These are phyloP conservation scores for Piprites chloris DNA, from an alignment of 2,113 vertebrate species.

Conservation along the genomic window DNA sequence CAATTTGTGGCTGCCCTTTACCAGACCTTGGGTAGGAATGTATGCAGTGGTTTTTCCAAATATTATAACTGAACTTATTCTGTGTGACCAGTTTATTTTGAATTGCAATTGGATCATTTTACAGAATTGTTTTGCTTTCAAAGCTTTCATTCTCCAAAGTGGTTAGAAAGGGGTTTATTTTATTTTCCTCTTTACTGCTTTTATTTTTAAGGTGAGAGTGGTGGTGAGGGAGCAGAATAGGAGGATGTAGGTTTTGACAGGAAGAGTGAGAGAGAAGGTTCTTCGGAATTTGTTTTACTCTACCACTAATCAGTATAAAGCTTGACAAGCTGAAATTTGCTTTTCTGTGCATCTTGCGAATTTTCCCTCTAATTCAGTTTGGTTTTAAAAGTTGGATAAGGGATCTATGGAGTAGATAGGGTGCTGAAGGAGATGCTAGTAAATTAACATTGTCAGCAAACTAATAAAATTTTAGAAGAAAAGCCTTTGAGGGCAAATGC, in stretches of 20 bases:
- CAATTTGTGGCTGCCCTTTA: slow-evolving; percentile 53
- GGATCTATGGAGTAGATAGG: slow-evolving; percentile 20
- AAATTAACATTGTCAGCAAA: slow-evolving; percentile 60
- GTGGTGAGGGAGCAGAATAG: not conserved
- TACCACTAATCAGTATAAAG: slow-evolving; percentile 30
- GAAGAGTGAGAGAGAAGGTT: slow-evolving; percentile 16
- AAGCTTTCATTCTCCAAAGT: not conserved
- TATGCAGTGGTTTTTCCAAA: slow-evolving; percentile 50
- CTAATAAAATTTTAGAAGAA: slow-evolving; percentile 60
- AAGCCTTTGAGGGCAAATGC: slow-evolving; percentile 25
- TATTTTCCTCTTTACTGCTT: slow-evolving; percentile 33
- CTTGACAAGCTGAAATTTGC: slow-evolving; percentile 54
- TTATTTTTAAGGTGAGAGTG: slow-evolving; percentile 37
- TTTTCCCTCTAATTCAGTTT: slow-evolving; percentile 52
- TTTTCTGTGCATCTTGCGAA: slow-evolving; percentile 48
- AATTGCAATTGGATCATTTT: slow-evolving; percentile 37
- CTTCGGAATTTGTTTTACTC: slow-evolving; percentile 47
- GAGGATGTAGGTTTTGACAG: not conserved
- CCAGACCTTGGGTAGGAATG: slow-evolving; percentile 1
- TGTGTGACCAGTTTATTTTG: not conserved
- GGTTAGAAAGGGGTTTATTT: slow-evolving; percentile 10
- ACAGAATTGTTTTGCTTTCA: slow-evolving; percentile 54
- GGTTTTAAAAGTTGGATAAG: slow-evolving; percentile 60
- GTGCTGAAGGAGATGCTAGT: slow-evolving; percentile 46
- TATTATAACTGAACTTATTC: slow-evolving; percentile 16